phyloP scores from a whole-genome alignment of 2,888 invertebrate species.

The Nudaria mundana region DNA sequence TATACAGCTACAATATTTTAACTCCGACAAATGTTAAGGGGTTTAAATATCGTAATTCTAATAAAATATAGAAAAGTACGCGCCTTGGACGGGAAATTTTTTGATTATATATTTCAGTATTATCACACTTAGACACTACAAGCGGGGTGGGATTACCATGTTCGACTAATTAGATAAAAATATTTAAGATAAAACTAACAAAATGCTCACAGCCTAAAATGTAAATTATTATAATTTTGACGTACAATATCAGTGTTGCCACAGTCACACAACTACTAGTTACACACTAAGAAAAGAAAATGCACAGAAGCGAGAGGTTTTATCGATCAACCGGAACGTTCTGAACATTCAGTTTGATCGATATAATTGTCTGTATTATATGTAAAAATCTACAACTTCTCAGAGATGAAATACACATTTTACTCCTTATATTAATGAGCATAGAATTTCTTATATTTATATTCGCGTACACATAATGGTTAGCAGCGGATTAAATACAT shows the following conservation, averaged over 20 bases:
- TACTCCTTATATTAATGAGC: conserved; percentile 20
- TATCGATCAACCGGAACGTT: neutral
- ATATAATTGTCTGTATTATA: neutral
- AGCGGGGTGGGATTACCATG: conserved; percentile 31
- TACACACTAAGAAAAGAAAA: conserved; percentile 13
- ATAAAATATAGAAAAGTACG: conserved; percentile 40
- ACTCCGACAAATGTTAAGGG: no score
- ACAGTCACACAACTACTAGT: conserved; percentile 25
- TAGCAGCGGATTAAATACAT: conserved; percentile 1
- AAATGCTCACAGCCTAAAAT: conserved; percentile 74
- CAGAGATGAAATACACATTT: conserved; percentile 17
- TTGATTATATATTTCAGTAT: conserved; percentile 34
- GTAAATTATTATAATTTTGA: conserved; percentile 57
- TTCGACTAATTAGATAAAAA: conserved; percentile 38
- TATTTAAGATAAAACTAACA: conserved; percentile 50
- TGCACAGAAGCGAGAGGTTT: conserved; percentile 14
- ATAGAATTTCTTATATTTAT: conserved; percentile 9
- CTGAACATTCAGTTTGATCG: neutral
- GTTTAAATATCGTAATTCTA: conserved; percentile 31
- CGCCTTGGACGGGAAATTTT: conserved; percentile 61
- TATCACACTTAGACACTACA: conserved; percentile 40
- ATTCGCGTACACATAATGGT: conserved; percentile 1
- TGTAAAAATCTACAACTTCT: conserved; percentile 10
- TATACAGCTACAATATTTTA: no score
- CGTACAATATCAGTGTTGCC: conserved; percentile 34